Base-by-base conservation (phyloP, 2,888 invertebrate species). In the Lasioglossum oenotherae region DNA sequence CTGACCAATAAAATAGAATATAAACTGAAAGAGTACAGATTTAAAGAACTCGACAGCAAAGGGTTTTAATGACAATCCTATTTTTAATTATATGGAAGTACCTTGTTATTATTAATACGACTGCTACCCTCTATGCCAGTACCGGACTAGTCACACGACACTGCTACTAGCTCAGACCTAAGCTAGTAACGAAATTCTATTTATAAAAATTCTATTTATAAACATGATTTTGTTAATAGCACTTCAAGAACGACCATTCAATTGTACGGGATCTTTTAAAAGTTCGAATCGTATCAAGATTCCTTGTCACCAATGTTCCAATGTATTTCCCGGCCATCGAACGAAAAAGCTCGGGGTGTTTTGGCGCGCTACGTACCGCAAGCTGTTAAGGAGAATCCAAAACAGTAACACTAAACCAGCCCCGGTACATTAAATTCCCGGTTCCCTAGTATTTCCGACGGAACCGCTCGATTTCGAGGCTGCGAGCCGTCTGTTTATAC, bases 391-490 rank as follows among this genome's bases (percentile, higher is more conserved):
- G 23, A 38, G 38, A 69, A 69, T 69, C 23, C 38, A 10, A 69
- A 69, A 69, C 71, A n/a, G 38, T 41, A 71, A 71, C 41, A 38
- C 35, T 27, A 46, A 73, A 71, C 41, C n/a, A 71, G 64, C 38
- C 41, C 14, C 71, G 41, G 71, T n/a, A 71, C 71, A 41, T 71
- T 71, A 71, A 71, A 71, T 71, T 41, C 41, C 5, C 38, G 23
- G 69, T 38, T 38, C n/a, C 41, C 19, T 3, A 35, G 64, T 38
- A 23, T 71, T 71, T 23, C 71, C 38, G n/a, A 41, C 71, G 71
- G n/a, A 71, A 41, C 8, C 46, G 35, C 79, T 75, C 35, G 57
- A 85, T 76, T 78, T 67, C 44, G 6, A 6, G 64, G 53, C 74
- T 41, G 35, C 49, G 31, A 16, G 5, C 31, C 38, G 23, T 60